Percentiles rank a stretch among this genome's conserved stretches.
These are phyloP conservation scores for Lasius platythorax DNA, from an alignment of 2,888 invertebrate species.

Conservation along the genomic window DNA sequence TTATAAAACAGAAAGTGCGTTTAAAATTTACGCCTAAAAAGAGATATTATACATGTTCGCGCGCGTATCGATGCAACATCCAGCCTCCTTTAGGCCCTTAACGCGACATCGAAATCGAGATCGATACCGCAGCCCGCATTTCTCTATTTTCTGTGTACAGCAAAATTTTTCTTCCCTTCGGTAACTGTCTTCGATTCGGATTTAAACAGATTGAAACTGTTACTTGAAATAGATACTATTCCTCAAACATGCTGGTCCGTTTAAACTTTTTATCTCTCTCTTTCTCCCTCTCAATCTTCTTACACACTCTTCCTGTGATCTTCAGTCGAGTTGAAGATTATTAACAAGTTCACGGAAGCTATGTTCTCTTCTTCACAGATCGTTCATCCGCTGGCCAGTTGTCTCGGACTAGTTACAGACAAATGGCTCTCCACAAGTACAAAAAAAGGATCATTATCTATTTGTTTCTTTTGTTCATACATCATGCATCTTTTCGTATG, in stretches of 20 bases:
- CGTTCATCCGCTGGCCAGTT: constrained; percentile 60
- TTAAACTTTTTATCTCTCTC: constrained; percentile 48
- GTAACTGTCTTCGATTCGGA: constrained; percentile 47
- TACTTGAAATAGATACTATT: constrained; percentile 58
- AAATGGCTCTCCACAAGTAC: constrained; percentile 69
- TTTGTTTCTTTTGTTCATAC: constrained; percentile 57
- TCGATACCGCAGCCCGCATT: constrained; percentile 40
- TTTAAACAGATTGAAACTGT: constrained; percentile 61
- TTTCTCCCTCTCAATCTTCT: constrained; percentile 20
- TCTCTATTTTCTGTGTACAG: constrained; percentile 25
- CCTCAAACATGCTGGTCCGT: constrained; percentile 66
- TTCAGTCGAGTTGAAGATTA: constrained; percentile 56
- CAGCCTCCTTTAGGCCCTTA: constrained; percentile 81
- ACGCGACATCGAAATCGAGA: constrained; percentile 60
- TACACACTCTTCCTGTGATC: constrained; percentile 49
- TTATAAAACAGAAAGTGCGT: constrained; percentile 81
- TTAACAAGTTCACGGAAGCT: constrained; percentile 65
- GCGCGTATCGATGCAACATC: constrained; percentile 75
- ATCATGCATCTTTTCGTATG: constrained; percentile 55
- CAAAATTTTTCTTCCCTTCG: constrained; percentile 45
- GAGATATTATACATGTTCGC: constrained; percentile 78
- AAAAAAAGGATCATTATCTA: constrained; percentile 70
- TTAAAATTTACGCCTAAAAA: constrained; percentile 79
- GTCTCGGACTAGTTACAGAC: constrained; percentile 61
- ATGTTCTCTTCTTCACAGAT: constrained; percentile 60